These are phyloP conservation scores for Chaetorhynchus papuensis DNA, from an alignment of 2,113 vertebrate genomes.

Conservation along the genomic window DNA sequence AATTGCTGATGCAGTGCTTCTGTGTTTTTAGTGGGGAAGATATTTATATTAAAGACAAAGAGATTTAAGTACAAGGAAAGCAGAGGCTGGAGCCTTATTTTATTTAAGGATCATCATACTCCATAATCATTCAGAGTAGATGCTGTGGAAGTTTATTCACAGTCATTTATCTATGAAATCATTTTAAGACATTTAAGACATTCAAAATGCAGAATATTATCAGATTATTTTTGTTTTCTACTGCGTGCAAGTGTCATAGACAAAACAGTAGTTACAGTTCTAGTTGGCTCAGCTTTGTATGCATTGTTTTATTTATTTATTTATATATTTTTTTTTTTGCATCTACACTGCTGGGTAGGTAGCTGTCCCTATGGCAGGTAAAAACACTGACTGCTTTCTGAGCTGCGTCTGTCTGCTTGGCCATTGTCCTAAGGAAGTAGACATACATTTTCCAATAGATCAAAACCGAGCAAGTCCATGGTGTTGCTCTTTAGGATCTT, in stretches of 20 bases:
- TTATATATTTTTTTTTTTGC: background rate
- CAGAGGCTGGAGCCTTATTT: background rate
- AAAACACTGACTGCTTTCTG: background rate
- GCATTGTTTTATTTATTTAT: too few species aligned
- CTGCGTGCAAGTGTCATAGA: background rate
- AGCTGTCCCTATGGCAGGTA: background rate
- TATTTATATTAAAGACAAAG: background rate
- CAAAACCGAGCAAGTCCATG: background rate
- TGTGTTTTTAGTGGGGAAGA: background rate
- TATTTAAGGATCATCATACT: background rate
- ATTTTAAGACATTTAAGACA: background rate
- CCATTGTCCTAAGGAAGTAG: background rate
- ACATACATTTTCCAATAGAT: background rate
- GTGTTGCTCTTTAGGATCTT: background rate
- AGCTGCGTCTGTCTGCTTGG: background rate
- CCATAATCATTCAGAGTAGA: background rate
- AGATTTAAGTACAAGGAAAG: background rate
- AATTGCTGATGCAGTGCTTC: background rate
- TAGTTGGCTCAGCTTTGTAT: background rate
- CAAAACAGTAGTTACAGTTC: background rate
- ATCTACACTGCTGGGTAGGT: background rate
- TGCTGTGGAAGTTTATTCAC: background rate
- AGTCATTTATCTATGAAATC: background rate
- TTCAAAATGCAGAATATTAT: background rate
- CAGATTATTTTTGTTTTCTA: background rate